Base-by-base conservation (phyloP, 2,888 invertebrate species). In the Pyrrhia umbra region DNA sequence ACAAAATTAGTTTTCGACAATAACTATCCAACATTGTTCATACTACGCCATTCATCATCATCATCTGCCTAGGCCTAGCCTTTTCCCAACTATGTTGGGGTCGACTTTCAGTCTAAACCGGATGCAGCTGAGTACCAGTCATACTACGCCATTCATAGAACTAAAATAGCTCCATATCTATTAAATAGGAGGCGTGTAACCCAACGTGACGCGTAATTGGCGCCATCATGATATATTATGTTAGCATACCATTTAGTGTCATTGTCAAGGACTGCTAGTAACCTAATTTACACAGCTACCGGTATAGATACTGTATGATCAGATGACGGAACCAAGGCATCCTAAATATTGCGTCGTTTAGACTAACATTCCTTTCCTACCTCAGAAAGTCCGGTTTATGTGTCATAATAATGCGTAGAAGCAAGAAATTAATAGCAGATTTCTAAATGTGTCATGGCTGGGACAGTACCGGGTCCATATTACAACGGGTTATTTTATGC, bases 201-300 rank as follows among this genome's bases (percentile, higher is more conserved):
- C 21, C 27, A 64, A 59, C 37, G 42, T 77, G 62, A 67, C 47
- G 16, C 46, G 27, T 34, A 57, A 43, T 50, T 16, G 42, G 6
- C 16, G 43, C 16, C 46, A 46, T 51, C 8, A 20, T n/a, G 43
- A 13, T 55, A 51, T n/a, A 13, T 10, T 47, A 54, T 50, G 46
- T 77, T 77, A 73, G 51, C 60, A 42, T 60, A 39, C 57, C 25
- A 60, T 79, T 34, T 64, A 58, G 16, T 51, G 47, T 62, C 51
- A 47, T 37, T 64, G 42, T 76, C 77, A 76, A 79, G 72, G 79
- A 34, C 49, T 20, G 2, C 10, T 8, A 46, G 46, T 37, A 21
- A 18, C 27, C 30, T 25, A 15, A 54, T 46, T 46, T 54, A n/a
- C 13, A n/a, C 9, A 16, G 5, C 16, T 70, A 18, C 2, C 21